Percentiles rank a stretch among this genome's conserved stretches.
phyloP scores from a whole-genome alignment of 2,888 invertebrate species.

The Limnephilus marmoratus region DNA sequence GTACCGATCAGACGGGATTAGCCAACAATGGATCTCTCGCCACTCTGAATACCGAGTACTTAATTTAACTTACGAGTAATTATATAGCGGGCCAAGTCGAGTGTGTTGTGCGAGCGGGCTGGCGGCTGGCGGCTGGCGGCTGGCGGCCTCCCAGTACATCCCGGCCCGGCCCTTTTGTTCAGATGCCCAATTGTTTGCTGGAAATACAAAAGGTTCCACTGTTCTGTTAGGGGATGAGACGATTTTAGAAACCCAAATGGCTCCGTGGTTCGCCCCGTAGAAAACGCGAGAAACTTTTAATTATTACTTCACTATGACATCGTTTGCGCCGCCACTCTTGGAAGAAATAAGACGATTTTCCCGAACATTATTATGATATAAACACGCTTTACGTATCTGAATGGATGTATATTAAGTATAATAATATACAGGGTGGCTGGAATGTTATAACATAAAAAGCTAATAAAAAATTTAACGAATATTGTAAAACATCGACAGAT shows the following conservation, averaged over 20 bases:
- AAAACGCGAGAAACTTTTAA: slow-evolving; percentile 56
- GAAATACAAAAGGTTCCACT: slow-evolving; percentile 57
- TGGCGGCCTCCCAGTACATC: slow-evolving; percentile 39
- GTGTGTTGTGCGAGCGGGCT: slow-evolving; percentile 58
- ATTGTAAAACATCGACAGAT: too few relatives aligned
- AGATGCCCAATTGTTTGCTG: slow-evolving; percentile 61
- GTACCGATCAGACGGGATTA: slow-evolving; percentile 35
- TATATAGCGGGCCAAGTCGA: slow-evolving; percentile 59
- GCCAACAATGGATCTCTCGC: slow-evolving; percentile 59
- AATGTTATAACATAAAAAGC: too few relatives aligned
- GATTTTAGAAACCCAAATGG: slow-evolving; percentile 50
- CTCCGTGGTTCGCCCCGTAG: slow-evolving; percentile 11
- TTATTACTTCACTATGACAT: slow-evolving; percentile 54
- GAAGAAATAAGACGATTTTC: background rate
- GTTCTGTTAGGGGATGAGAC: slow-evolving; percentile 35
- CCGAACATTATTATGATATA: background rate
- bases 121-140: too few relatives aligned
- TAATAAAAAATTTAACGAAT: too few relatives aligned
- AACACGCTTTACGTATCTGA: background rate
- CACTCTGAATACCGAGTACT: slow-evolving; percentile 58
- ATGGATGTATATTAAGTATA: background rate
- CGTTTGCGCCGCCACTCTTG: slow-evolving; percentile 18
- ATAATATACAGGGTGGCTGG: background rate
- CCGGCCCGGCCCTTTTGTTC: slow-evolving; percentile 58
- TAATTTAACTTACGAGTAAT: slow-evolving; percentile 60